Evolutionary conservation across 2,797 vertebrate species (phyloP).

Genomic region (Xiphorhynchus erythropygius): DNA sequence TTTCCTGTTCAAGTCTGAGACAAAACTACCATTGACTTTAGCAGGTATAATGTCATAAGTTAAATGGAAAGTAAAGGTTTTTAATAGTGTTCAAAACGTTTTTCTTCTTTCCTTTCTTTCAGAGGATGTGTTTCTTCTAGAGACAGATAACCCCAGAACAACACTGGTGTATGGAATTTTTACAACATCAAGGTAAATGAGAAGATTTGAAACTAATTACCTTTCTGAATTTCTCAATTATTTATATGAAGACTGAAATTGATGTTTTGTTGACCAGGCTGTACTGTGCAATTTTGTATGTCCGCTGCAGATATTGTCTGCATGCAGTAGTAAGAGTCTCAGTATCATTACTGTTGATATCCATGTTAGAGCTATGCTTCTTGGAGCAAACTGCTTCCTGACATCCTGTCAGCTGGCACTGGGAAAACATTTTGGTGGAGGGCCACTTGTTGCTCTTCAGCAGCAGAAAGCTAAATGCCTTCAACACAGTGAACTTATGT

Average conservation of each 20-base stretch:
- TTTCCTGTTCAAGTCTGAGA: background rate
- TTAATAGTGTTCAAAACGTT: background rate
- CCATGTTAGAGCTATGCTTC: background rate
- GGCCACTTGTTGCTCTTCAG: background rate
- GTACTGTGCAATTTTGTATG: background rate
- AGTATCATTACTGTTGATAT: background rate
- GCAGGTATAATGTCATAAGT: background rate
- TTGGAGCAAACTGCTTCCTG: background rate
- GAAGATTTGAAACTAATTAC: background rate
- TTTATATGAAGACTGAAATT: background rate
- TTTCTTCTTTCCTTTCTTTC: background rate
- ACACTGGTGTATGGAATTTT: conserved; percentile 94
- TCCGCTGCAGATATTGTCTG: background rate
- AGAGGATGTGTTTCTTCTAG: conserved; percentile 96
- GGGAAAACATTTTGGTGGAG: background rate
- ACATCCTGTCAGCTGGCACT: background rate
- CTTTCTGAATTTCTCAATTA: background rate
- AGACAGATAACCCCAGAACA: conserved; percentile 91
- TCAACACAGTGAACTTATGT: background rate
- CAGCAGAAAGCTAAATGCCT: background rate
- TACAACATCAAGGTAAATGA: conserved; percentile 91
- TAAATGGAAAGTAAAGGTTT: background rate
- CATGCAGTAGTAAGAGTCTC: background rate
- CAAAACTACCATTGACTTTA: background rate
- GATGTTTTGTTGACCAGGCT: background rate